A percentile compares a stretch with the other conserved stretches of the same genome.
Conservation (phyloP, 2,797 vertebrate species). For the Karalla daura region DNA sequence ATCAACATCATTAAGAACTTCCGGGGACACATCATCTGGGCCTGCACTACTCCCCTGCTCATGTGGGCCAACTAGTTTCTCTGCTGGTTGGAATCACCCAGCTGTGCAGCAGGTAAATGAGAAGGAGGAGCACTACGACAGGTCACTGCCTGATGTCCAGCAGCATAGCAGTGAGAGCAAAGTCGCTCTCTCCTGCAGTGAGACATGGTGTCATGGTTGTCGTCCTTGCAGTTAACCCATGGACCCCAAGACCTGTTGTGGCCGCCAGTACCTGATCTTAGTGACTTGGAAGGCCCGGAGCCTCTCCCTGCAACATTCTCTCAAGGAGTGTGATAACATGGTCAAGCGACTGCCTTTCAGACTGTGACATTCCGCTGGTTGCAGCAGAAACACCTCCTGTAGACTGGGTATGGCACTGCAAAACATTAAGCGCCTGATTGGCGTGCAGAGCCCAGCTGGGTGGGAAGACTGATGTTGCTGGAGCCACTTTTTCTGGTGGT, state of each 20-base stretch:
- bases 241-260: neutral
- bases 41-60: conserved; percentile 7
- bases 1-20: neutral
- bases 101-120: neutral
- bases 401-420: neutral
- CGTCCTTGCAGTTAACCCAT: conserved; percentile 3
- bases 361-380: fast-evolving
- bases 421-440: neutral
- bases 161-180: conserved; percentile 19
- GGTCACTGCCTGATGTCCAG: conserved; percentile 20
- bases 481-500: neutral
- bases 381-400: neutral
- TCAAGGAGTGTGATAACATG: conserved; percentile 18
- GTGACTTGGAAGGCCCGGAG: neutral
- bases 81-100: conserved; percentile 3
- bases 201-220: neutral
- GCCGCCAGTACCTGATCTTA: neutral
- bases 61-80: conserved; percentile 36
- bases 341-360: neutral
- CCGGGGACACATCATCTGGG: neutral
- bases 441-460: neutral
- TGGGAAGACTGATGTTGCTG: neutral
- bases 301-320: neutral
- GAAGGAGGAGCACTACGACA: neutral
- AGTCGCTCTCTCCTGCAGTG: conserved; percentile 8